phyloP scores from a whole-genome alignment of 2,888 invertebrate genomes.

The Eulithis testata region DNA sequence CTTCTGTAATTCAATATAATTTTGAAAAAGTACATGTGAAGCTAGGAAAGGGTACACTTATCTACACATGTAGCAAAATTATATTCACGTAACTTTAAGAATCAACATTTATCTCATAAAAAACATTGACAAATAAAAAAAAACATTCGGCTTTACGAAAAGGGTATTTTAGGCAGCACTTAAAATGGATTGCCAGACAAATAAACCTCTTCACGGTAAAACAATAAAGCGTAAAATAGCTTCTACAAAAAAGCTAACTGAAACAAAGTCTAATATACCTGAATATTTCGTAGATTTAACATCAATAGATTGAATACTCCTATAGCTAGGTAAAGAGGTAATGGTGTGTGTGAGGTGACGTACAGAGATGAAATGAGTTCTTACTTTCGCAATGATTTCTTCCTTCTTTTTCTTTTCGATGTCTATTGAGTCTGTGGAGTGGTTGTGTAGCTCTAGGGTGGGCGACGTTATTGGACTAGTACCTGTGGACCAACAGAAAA shows the following conservation, averaged over 20 bases:
- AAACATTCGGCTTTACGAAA: conserved; percentile 37
- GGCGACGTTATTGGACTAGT: conserved; percentile 92
- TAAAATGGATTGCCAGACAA: conserved; percentile 37
- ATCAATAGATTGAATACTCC: conserved; percentile 62
- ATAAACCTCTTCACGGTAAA: conserved; percentile 37
- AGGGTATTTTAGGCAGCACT: conserved; percentile 39
- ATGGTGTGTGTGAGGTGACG: conserved; percentile 54
- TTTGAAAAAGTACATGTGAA: conserved; percentile 30
- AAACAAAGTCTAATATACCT: conserved; percentile 64
- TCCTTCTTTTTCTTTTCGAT: conserved; percentile 88
- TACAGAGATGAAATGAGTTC: conserved; percentile 40
- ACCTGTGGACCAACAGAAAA: conserved; percentile 60
- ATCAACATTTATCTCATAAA: conserved; percentile 12
- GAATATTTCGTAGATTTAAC: conserved; percentile 50
- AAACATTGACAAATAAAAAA: conserved; percentile 37
- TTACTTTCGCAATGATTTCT: conserved; percentile 83
- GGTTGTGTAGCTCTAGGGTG: conserved; percentile 87
- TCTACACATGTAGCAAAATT: conserved; percentile 36
- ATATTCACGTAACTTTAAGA: conserved; percentile 22
- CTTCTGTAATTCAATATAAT: conserved; percentile 25
- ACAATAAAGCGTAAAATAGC: conserved; percentile 25
- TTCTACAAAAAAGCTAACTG: conserved; percentile 37
- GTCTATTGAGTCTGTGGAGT: conserved; percentile 92
- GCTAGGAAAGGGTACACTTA: conserved; percentile 33
- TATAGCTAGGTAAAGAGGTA: conserved; percentile 60